Conservation (phyloP, 2,113 vertebrate genomes). For the Holacanthus passer region DNA sequence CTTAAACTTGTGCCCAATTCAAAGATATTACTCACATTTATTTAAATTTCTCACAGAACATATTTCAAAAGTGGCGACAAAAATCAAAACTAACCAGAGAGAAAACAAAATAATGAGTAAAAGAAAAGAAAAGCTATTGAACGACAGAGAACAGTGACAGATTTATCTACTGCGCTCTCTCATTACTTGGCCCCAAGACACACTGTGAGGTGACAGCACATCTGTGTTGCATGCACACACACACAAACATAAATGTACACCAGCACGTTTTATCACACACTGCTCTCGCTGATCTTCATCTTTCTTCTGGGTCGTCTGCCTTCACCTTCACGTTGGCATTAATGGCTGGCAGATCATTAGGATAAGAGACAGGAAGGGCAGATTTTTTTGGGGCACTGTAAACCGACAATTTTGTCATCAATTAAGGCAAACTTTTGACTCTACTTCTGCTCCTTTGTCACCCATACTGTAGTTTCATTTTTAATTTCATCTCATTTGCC, state of each 20-base stretch:
- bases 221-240: neutral
- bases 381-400: constrained; percentile 3
- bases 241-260: constrained; percentile 13
- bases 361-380: constrained; percentile 19
- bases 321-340: constrained; percentile 41
- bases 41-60: neutral
- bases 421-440: constrained; percentile 53
- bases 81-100: constrained; percentile 1
- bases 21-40: neutral
- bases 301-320: constrained; percentile 48
- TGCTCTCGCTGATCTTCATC: constrained; percentile 57
- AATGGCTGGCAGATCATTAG: constrained; percentile 53
- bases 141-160: constrained; percentile 50
- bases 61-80: neutral
- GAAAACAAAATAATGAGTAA: constrained; percentile 52
- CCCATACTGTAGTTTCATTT: neutral
- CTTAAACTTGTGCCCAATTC: neutral
- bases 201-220: constrained; percentile 41
- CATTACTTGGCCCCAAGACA: constrained; percentile 55
- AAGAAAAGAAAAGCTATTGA: constrained; percentile 35
- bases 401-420: constrained; percentile 41
- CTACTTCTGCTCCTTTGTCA: constrained; percentile 31
- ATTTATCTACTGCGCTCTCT: constrained; percentile 38
- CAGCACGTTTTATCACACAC: constrained; percentile 40
- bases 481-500: neutral